Evolutionary conservation across 2,888 invertebrate species (phyloP), one percentile per base, ranked within the genome.

Genomic region (Drosophila ustulata): DNA sequence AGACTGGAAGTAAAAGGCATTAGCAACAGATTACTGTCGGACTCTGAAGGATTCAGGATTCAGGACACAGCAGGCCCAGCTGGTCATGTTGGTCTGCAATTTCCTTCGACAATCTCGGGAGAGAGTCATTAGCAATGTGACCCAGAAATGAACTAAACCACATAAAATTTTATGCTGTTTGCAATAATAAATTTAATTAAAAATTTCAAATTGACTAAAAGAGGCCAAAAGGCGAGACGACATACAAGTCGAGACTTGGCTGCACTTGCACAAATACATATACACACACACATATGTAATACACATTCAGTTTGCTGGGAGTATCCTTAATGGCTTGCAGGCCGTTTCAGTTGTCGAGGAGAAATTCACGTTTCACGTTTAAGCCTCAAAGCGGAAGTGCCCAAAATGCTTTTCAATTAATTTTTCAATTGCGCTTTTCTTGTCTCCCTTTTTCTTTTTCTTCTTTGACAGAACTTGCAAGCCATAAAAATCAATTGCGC

Each of bases 141-240:
- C 81, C 88, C 84, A 81, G 75, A 88, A 83, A 78, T 61, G 71
- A 75, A 72, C 70, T 78, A 71, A 75, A 3, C 84, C 84, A 81
- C 81, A 86, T 86, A 67, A 74, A 81, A 81, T 83, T 86, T 70
- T 68, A 83, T 85, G 82, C 80, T 74, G 73, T 74, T 85, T 86
- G 80, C 75, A 64, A 61, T 80, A 88, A 88, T 83, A 85, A 88
- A 85, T 81, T 81, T 80, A 85, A 85, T 88, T 88, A 86, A 77
- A 82, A 88, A 80, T 76, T 75, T 67, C 53, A 78, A 88, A 85
- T 74, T 73, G 80, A 56, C 77, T 73, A 49, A 75, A 51, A 71
- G 57, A 61, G 47, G 43, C 61, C 51, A 57, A 41, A 41, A 43
- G 57, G 25, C 32, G 28, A 39, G 43, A 49, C 11, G 18, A 28